phyloP scores from a whole-genome alignment of 2,797 vertebrate species.

The Pangasius larnaudii region DNA sequence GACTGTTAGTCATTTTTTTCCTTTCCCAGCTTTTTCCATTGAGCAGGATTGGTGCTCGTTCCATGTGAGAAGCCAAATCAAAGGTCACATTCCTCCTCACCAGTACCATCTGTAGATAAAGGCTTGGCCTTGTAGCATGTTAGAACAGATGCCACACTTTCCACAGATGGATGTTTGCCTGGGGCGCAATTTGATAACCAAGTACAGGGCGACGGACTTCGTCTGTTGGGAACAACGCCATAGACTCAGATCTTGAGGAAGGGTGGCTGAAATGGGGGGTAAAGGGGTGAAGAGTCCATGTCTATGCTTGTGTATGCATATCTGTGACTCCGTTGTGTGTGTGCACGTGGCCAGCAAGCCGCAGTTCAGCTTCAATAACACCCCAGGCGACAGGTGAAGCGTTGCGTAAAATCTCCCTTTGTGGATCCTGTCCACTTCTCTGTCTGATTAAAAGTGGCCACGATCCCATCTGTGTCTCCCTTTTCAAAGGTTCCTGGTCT shows the following conservation, averaged over 20 bases:
- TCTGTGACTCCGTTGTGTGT: slow-evolving; percentile 37
- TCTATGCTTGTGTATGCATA: slow-evolving; percentile 34
- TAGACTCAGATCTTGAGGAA: slow-evolving; percentile 57
- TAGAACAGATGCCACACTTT: slow-evolving; percentile 77
- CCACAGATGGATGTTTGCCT: slow-evolving; percentile 82
- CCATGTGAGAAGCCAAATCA: slow-evolving; percentile 71
- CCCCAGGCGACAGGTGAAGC: slow-evolving; percentile 67
- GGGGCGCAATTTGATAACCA: slow-evolving; percentile 78
- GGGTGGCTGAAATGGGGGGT: slow-evolving; percentile 33
- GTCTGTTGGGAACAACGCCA: slow-evolving; percentile 69
- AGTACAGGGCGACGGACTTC: slow-evolving; percentile 73
- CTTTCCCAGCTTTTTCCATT: slow-evolving; percentile 54
- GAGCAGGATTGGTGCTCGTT: slow-evolving; percentile 62
- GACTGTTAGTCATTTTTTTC: slow-evolving; percentile 61
- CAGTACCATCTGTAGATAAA: slow-evolving; percentile 81
- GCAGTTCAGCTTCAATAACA: slow-evolving; percentile 64
- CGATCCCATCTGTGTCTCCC: slow-evolving; percentile 61
- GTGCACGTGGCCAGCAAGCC: slow-evolving; percentile 41
- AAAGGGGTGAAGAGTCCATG: slow-evolving; percentile 38
- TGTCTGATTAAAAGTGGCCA: slow-evolving; percentile 62
- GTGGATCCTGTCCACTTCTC: slow-evolving; percentile 60
- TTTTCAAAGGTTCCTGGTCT: slow-evolving; percentile 56
- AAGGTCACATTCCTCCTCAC: slow-evolving; percentile 80
- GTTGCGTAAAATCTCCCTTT: slow-evolving; percentile 66
- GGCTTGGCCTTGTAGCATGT: slow-evolving; percentile 72